These are phyloP conservation scores for Vulpes vulpes DNA, from an alignment of 2,113 vertebrate species.

Conservation along the genomic window DNA sequence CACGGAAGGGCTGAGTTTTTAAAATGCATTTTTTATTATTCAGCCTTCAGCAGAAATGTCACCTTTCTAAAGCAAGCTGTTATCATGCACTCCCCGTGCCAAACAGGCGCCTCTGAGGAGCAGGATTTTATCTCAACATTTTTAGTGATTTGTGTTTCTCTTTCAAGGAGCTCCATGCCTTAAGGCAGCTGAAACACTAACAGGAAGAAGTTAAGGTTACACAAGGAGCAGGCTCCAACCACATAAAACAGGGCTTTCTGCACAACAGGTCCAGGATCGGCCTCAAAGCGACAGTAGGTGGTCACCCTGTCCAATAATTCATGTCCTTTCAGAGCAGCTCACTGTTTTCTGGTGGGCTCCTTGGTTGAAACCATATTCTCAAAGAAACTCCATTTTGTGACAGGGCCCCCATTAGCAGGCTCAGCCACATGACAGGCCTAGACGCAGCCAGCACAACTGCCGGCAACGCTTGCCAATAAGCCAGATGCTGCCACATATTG, in stretches of 20 bases:
- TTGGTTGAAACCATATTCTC: conserved; percentile 84
- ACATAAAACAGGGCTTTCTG: conserved; percentile 71
- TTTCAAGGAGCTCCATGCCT: conserved; percentile 96
- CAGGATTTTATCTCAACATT: conserved; percentile 92
- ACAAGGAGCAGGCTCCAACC: conserved; percentile 63
- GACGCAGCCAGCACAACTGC: conserved; percentile 85
- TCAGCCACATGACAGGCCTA: conserved; percentile 81
- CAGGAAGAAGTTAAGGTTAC: conserved; percentile 87
- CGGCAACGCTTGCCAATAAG: conserved; percentile 86
- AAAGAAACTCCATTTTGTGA: conserved; percentile 81
- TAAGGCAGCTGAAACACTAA: conserved; percentile 90
- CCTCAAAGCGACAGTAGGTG: not conserved
- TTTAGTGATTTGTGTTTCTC: conserved; percentile 94
- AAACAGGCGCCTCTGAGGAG: conserved; percentile 93
- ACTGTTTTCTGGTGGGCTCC: conserved; percentile 76
- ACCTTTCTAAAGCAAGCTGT: conserved; percentile 95
- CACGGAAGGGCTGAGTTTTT: conserved; percentile 82
- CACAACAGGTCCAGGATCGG: not conserved
- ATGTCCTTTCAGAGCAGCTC: conserved; percentile 63
- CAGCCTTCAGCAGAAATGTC: conserved; percentile 93
- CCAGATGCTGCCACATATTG: conserved; percentile 92
- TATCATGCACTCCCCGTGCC: conserved; percentile 91
- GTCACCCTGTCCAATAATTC: conserved; percentile 62
- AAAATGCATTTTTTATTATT: conserved; percentile 90
- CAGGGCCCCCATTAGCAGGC: conserved; percentile 82